Conservation (phyloP, 2,797 vertebrate genomes). For the Pangasius macronema region DNA sequence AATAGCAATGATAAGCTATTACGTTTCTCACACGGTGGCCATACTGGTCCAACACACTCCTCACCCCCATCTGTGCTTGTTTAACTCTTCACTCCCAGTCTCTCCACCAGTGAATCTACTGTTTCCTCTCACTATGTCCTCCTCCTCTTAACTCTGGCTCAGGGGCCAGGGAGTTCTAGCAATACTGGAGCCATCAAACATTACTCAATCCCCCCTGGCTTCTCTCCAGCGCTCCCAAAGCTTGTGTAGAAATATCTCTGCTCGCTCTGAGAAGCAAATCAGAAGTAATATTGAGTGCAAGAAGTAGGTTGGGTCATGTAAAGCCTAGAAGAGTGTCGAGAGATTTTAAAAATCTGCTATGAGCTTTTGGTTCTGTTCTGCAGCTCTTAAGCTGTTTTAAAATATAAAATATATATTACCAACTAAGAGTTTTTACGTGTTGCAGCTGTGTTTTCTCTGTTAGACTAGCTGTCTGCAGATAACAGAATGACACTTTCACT, state of each 20-base stretch:
- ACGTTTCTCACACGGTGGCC: constrained; percentile 8
- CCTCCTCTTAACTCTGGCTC: constrained; percentile 38
- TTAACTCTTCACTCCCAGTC: constrained; percentile 51
- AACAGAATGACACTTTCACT: neutral
- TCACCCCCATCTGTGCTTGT: constrained; percentile 39
- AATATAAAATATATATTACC: neutral
- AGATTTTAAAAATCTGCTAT: constrained; percentile 1
- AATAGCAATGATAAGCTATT: neutral
- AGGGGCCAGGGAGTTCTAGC: constrained; percentile 22
- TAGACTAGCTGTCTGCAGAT: neutral
- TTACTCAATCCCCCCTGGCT: constrained; percentile 44
- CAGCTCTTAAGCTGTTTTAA: constrained; percentile 2
- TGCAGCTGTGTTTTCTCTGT: neutral
- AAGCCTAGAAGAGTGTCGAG: constrained; percentile 8
- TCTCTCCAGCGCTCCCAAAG: constrained; percentile 20
- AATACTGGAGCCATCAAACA: constrained; percentile 37
- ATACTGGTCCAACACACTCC: constrained; percentile 20
- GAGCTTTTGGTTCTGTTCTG: neutral
- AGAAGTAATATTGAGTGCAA: constrained; percentile 33
- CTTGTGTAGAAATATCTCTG: constrained; percentile 42
- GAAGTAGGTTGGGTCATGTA: constrained; percentile 31
- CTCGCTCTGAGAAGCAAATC: constrained; percentile 18
- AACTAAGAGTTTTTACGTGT: neutral
- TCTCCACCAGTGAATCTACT: constrained; percentile 40
- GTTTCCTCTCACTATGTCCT: constrained; percentile 46